phyloP scores from a whole-genome alignment of 2,113 vertebrate genomes.

The Jacana jacana region DNA sequence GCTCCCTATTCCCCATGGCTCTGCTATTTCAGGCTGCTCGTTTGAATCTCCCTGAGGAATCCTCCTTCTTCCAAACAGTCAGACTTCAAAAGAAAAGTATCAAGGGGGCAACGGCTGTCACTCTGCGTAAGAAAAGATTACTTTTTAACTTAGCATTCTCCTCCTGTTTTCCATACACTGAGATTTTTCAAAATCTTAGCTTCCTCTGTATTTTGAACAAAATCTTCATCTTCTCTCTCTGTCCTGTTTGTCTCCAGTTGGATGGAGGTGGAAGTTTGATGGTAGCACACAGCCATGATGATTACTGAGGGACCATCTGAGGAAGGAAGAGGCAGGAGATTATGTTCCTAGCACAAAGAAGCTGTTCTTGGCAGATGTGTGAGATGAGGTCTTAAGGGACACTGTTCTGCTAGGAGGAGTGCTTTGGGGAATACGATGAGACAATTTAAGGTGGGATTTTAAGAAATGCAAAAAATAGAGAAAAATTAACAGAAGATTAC shows the following conservation, averaged over 20 bases:
- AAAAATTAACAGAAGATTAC: not conserved
- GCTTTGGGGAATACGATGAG: not conserved
- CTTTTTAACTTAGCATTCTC: not conserved
- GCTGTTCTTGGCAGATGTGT: not conserved
- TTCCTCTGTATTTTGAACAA: not conserved
- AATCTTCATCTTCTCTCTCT: not conserved
- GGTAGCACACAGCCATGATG: not conserved
- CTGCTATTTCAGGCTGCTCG: not conserved
- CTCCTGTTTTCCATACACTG: not conserved
- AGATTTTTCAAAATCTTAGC: not conserved
- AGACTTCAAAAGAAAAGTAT: constrained; percentile 16
- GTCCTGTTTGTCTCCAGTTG: not conserved
- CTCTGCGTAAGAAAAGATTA: not conserved
- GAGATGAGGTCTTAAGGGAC: not conserved
- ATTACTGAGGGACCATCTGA: not conserved
- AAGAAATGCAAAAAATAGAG: not conserved
- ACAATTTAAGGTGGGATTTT: not conserved
- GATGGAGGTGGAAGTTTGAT: not conserved
- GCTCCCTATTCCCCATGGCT: not conserved
- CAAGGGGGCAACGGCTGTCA: not conserved
- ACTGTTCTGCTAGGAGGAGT: not conserved
- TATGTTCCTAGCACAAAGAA: not conserved
- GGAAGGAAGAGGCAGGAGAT: not conserved
- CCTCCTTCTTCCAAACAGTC: not conserved
- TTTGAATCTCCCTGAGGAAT: constrained; percentile 14